Evolutionary conservation across 2,797 vertebrate species (phyloP).

Genomic region (Sarcoramphus papa): DNA sequence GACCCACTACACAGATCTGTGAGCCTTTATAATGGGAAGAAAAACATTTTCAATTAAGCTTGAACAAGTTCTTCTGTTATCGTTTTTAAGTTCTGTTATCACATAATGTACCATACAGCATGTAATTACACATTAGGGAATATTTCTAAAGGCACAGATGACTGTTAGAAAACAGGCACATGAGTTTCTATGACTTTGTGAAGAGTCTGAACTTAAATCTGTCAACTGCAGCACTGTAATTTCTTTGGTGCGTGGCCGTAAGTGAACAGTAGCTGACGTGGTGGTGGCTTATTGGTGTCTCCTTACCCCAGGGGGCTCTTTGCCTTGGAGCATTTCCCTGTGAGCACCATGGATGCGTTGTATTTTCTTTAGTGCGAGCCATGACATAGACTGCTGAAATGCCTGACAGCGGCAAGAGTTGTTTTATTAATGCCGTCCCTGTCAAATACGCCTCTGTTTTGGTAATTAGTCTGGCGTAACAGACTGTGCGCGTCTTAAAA

Average conservation of each 20-base stretch:
- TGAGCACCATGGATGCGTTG: not conserved
- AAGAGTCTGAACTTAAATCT: not conserved
- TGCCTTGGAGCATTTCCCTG: not conserved
- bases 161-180: not conserved
- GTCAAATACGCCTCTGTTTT: conserved; percentile 7
- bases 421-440: not conserved
- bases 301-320: not conserved
- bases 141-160: conserved; percentile 22
- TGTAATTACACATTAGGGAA: not conserved
- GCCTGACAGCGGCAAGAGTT: not conserved
- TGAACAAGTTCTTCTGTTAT: not conserved
- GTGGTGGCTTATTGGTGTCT: not conserved
- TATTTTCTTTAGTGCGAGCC: not conserved
- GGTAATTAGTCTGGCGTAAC: conserved; percentile 46
- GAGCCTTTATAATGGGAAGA: not conserved
- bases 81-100: not conserved
- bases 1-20: not conserved
- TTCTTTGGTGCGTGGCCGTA: fast-evolving
- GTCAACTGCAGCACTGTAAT: not conserved
- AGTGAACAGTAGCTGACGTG: not conserved
- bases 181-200: not conserved
- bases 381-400: not conserved
- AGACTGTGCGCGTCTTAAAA: conserved; percentile 33
- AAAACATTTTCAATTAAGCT: not conserved
- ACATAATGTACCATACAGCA: not conserved